Conservation (phyloP, 23 tunicate species). For the Clavelina lepadiformis region DNA sequence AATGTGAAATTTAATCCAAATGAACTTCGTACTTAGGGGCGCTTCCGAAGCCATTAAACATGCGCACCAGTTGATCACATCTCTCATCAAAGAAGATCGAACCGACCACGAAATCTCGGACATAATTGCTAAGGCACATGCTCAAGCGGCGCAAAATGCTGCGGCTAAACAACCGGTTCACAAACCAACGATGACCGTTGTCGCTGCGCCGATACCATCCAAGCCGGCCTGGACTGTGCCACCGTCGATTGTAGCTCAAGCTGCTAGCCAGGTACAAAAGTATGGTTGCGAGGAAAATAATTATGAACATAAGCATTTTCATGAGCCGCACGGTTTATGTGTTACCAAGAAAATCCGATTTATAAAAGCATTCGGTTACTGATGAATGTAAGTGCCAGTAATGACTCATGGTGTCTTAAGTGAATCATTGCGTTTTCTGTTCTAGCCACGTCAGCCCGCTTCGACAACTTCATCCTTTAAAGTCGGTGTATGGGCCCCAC, state of each 20-base stretch:
- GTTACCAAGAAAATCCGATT: too few relatives aligned
- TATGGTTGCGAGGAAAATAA: too few relatives aligned
- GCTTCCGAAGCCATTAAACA: constrained; percentile 44
- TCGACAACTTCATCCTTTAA: constrained; percentile 16
- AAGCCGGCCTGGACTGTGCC: constrained; percentile 72
- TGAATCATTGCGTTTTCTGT: constrained; percentile 3
- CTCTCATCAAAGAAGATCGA: constrained; percentile 67
- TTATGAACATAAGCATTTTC: too few relatives aligned
- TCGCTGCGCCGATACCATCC: constrained; percentile 66
- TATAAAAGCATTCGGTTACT: too few relatives aligned
- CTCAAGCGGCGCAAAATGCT: constrained; percentile 54
- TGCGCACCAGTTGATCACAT: constrained; percentile 68
- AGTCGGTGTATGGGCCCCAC: constrained; percentile 43
- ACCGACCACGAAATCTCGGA: constrained; percentile 57
- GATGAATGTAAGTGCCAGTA: too few relatives aligned
- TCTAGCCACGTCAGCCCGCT: not conserved
- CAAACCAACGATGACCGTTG: constrained; percentile 46
- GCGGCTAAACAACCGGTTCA: constrained; percentile 15
- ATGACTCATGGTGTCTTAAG: too few relatives aligned
- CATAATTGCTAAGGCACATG: constrained; percentile 52
- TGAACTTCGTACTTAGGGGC: constrained; percentile 43
- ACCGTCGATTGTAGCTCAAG: constrained; percentile 44
- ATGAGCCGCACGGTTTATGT: too few relatives aligned
- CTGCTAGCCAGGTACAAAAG: constrained; percentile 29
- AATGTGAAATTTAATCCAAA: not conserved